These are phyloP conservation scores for Tachina fera DNA, from an alignment of 2,888 invertebrate genomes.

Conservation along the genomic window DNA sequence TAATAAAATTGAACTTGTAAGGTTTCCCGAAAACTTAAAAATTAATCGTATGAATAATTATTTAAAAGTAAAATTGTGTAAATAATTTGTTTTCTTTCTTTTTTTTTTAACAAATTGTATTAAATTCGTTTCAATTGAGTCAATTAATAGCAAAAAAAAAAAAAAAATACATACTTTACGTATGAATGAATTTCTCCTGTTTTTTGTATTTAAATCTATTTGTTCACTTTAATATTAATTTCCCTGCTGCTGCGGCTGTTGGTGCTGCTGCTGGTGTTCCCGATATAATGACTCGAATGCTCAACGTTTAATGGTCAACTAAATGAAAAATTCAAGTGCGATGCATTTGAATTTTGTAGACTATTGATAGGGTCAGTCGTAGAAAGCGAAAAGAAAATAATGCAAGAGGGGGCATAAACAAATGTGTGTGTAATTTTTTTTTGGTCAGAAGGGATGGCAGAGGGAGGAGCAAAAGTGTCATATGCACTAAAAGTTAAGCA, in stretches of 20 bases:
- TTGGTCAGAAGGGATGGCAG: not conserved
- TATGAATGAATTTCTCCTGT: constrained; percentile 43
- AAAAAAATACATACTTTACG: constrained; percentile 3
- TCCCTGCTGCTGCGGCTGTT: constrained; percentile 11
- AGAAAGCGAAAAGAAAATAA: constrained; percentile 24
- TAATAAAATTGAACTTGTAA: constrained; percentile 45
- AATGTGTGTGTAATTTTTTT: not conserved
- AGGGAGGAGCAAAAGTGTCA: constrained; percentile 40
- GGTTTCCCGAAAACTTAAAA: constrained; percentile 39
- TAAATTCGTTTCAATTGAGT: constrained; percentile 68
- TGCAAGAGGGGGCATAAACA: constrained; percentile 28
- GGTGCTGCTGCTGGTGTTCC: not conserved
- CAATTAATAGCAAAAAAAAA: constrained; percentile 56
- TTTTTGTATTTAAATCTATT: constrained; percentile 31
- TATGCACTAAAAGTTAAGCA: constrained; percentile 6
- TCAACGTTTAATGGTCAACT: constrained; percentile 71
- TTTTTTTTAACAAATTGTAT: constrained; percentile 44
- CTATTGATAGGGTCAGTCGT: constrained; percentile 26
- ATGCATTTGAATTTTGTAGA: constrained; percentile 56
- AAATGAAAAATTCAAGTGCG: constrained; percentile 60
- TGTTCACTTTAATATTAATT: constrained; percentile 42
- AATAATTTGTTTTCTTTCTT: constrained; percentile 16
- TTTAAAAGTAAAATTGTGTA: constrained; percentile 28
- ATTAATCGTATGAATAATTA: constrained; percentile 12
- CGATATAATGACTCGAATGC: constrained; percentile 43